Conservation (phyloP, 1,140 invertebrate genomes). For the Orussus abietinus region DNA sequence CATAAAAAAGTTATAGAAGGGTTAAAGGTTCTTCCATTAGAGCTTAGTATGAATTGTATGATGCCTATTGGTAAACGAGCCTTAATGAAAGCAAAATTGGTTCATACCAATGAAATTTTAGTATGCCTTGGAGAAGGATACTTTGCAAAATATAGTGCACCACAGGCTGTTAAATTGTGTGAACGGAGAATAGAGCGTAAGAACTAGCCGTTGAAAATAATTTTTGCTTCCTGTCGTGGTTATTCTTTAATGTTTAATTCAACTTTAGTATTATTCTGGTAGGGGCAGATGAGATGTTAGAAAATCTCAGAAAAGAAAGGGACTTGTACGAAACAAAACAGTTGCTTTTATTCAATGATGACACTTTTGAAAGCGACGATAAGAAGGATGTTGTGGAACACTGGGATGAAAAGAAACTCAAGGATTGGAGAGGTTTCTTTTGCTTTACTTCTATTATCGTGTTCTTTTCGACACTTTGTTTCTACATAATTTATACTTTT, state of each 20-base stretch:
- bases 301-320: slow-evolving; percentile 49
- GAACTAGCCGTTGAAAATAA: too few species aligned
- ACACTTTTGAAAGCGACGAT: slow-evolving; percentile 41
- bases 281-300: slow-evolving; percentile 54
- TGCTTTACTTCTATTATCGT: background rate
- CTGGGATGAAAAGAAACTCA: slow-evolving; percentile 55
- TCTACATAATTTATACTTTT: slow-evolving; percentile 7
- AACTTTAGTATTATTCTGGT: slow-evolving; percentile 14
- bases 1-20: slow-evolving; percentile 43
- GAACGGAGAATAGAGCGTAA: slow-evolving; percentile 60
- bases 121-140: slow-evolving; percentile 67
- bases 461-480: slow-evolving; percentile 12
- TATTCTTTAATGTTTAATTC: slow-evolving; percentile 9
- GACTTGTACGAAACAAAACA: slow-evolving; percentile 47
- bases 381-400: slow-evolving; percentile 54
- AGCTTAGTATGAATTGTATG: slow-evolving; percentile 52
- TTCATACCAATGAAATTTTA: slow-evolving; percentile 71
- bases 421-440: slow-evolving; percentile 52
- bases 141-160: slow-evolving; percentile 66
- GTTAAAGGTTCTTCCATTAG: slow-evolving; percentile 37
- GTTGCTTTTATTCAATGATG: slow-evolving; percentile 35
- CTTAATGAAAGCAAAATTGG: slow-evolving; percentile 65
- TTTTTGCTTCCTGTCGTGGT: too few species aligned
- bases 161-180: slow-evolving; percentile 60
- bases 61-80: slow-evolving; percentile 65